Evolutionary conservation across 2,797 vertebrate genomes (phyloP).

Genomic region (Heterohyrax brucei): DNA sequence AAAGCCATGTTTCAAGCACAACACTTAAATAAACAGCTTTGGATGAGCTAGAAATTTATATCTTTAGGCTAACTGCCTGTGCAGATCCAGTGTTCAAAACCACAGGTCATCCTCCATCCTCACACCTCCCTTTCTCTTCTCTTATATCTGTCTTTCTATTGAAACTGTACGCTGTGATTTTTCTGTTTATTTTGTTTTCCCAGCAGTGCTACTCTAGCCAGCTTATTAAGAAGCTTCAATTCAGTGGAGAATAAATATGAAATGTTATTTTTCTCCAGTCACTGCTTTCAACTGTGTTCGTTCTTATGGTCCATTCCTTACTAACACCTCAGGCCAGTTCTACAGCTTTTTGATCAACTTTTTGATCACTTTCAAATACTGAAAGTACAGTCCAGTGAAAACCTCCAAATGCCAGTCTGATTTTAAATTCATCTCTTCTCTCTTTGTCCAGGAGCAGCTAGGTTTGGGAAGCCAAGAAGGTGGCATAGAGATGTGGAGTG

Average conservation of each 20-base stretch:
- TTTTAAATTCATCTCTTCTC: not conserved
- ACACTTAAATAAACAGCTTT: not conserved
- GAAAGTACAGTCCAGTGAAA: not conserved
- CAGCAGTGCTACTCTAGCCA: not conserved
- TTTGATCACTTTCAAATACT: not conserved
- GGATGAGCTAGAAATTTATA: not conserved
- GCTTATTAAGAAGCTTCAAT: constrained; percentile 15
- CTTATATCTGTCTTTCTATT: not conserved
- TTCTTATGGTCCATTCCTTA: not conserved
- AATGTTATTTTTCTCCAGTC: constrained; percentile 33
- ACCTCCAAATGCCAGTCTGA: not conserved
- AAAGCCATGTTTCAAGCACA: not conserved
- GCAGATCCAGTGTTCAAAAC: accelerated
- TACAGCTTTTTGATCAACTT: not conserved
- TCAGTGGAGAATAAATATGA: constrained; percentile 68
- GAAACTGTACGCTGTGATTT: not conserved
- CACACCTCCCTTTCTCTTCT: not conserved
- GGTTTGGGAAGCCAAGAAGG: not conserved
- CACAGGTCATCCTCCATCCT: not conserved
- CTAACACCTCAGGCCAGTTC: not conserved
- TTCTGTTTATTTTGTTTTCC: constrained; percentile 7
- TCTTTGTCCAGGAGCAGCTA: not conserved
- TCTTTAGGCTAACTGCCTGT: not conserved
- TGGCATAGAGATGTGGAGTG: not conserved
- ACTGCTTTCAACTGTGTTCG: not conserved